Conservation (phyloP, 2,888 invertebrate species). For the Geophilus truncorum region DNA sequence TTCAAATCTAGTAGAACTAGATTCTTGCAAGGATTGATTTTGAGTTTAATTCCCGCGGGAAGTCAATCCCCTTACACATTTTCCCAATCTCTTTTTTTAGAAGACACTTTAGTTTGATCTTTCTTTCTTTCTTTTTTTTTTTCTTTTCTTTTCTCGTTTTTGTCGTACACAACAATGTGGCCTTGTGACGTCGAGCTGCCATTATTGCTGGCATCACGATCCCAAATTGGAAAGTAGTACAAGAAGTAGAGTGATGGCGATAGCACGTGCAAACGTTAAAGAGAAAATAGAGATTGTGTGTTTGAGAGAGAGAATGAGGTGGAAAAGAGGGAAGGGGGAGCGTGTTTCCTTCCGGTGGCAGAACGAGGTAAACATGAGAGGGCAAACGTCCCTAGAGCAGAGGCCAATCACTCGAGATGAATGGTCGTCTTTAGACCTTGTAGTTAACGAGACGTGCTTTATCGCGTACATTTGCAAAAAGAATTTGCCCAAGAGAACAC, state of each 20-base stretch:
- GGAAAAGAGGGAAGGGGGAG: not conserved
- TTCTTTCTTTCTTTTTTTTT: no score
- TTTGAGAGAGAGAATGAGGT: not conserved
- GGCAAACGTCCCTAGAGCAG: not conserved
- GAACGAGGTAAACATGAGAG: not conserved
- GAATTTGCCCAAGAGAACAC: not conserved
- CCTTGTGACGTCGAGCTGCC: not conserved
- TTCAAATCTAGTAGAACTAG: not conserved
- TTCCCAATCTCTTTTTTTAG: not conserved
- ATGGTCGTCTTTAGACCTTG: not conserved
- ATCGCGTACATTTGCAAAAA: not conserved
- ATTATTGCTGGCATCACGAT: not conserved
- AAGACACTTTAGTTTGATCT: not conserved
- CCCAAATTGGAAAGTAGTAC: not conserved
- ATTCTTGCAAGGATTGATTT: not conserved
- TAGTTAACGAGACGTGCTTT: not conserved
- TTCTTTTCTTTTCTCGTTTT: not conserved
- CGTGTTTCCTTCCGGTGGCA: not conserved
- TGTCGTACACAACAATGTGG: not conserved
- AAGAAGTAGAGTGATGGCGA: not conserved
- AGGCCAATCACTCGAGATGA: not conserved
- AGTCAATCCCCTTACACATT: not conserved
- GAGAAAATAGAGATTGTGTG: not conserved
- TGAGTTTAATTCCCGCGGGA: not conserved
- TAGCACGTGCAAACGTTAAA: not conserved